Conservation (phyloP, 1,140 invertebrate genomes). For the Streblospio benedicti region DNA sequence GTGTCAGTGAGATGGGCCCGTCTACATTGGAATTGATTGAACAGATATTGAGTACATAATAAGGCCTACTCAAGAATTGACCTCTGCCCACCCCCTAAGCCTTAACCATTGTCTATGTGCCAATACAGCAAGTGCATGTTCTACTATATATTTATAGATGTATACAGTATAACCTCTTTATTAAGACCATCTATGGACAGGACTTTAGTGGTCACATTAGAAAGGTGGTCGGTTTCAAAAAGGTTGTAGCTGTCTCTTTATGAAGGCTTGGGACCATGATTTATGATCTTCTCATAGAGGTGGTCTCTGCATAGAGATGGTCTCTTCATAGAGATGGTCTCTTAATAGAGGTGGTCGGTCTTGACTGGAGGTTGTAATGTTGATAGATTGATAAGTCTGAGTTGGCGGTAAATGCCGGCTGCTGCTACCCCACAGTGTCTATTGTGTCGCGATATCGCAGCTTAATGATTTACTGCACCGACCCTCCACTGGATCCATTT, state of each 20-base stretch:
- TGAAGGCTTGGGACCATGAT: too few species aligned
- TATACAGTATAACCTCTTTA: too few species aligned
- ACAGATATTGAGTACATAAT: too few species aligned
- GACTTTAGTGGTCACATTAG: slow-evolving; percentile 19
- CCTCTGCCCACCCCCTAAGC: background rate
- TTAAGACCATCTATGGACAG: background rate
- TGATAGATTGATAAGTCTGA: slow-evolving; percentile 24
- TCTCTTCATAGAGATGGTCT: too few species aligned
- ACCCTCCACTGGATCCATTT: background rate
- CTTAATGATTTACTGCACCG: slow-evolving; percentile 30
- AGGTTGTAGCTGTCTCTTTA: too few species aligned
- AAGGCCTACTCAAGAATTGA: too few species aligned
- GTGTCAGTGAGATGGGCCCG: too few species aligned
- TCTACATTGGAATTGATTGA: too few species aligned
- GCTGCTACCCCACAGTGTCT: background rate
- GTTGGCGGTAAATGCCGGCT: too few species aligned
- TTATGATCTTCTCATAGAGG: slow-evolving; percentile 29
- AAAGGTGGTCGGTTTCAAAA: slow-evolving; percentile 27
- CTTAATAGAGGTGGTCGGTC: slow-evolving; percentile 28
- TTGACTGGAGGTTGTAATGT: slow-evolving; percentile 22
- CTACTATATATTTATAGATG: too few species aligned
- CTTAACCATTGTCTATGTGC: background rate
- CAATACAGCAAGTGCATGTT: too few species aligned
- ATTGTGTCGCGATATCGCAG: slow-evolving; percentile 5
- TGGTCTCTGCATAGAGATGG: too few species aligned